These are phyloP conservation scores for Sacculina carcini DNA, from an alignment of 2,888 invertebrate genomes.

Conservation along the genomic window DNA sequence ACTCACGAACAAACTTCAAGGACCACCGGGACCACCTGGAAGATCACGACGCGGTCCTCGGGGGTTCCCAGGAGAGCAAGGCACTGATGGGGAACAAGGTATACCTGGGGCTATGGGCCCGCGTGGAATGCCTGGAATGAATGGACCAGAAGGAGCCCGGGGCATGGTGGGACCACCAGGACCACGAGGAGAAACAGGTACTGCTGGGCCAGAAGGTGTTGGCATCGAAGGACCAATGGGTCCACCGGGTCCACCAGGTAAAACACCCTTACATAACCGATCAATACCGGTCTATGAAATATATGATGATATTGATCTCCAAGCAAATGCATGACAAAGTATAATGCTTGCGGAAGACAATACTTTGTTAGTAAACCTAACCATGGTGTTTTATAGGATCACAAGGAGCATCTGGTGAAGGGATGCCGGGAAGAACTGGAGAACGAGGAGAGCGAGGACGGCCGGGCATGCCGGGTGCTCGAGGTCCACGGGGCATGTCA, in stretches of 20 bases:
- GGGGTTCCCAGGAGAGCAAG: slow-evolving; percentile 28
- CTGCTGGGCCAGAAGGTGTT: slow-evolving; percentile 32
- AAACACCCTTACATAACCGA: not conserved
- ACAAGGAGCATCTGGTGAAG: slow-evolving; percentile 37
- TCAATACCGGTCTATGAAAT: not conserved
- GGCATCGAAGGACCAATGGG: slow-evolving; percentile 48
- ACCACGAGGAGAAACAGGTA: slow-evolving; percentile 18
- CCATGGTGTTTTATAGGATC: slow-evolving; percentile 24
- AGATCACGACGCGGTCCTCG: slow-evolving; percentile 25
- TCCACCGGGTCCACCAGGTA: slow-evolving; percentile 38
- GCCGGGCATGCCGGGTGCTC: slow-evolving; percentile 25
- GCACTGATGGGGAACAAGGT: slow-evolving; percentile 23
- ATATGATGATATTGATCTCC: too few relatives aligned
- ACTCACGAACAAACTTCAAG: slow-evolving; percentile 31
- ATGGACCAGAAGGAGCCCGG: slow-evolving; percentile 36
- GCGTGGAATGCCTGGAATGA: slow-evolving; percentile 27
- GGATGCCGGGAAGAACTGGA: slow-evolving; percentile 40
- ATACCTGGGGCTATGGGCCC: slow-evolving; percentile 14
- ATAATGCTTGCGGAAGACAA: too few relatives aligned
- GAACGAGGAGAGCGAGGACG: slow-evolving; percentile 45
- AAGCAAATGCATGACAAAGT: too few relatives aligned
- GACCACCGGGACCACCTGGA: slow-evolving; percentile 39
- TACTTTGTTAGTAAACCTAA: not conserved
- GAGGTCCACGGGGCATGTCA: slow-evolving; percentile 15
- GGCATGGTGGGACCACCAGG: slow-evolving; percentile 35